These are phyloP conservation scores for Chironomus tentans DNA, from an alignment of 2,888 invertebrate species.

Conservation along the genomic window DNA sequence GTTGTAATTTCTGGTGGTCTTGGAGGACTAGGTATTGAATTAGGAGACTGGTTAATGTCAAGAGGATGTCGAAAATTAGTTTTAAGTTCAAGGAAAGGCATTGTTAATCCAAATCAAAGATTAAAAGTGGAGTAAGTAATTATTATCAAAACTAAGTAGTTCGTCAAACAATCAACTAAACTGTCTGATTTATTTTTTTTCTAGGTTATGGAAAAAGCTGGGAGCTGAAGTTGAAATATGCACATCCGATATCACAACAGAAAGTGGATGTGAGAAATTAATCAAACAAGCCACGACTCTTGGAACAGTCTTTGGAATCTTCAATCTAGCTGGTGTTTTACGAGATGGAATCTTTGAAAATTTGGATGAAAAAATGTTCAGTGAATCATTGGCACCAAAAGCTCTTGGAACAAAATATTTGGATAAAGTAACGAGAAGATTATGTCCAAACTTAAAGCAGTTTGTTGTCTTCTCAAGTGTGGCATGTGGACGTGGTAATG, in stretches of 20 bases:
- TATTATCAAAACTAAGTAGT: conserved; percentile 34
- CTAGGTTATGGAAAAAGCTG: conserved; percentile 50
- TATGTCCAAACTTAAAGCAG: conserved; percentile 52
- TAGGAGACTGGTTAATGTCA: conserved; percentile 75
- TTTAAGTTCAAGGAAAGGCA: conserved; percentile 69
- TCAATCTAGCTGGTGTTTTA: conserved; percentile 78
- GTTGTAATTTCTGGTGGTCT: conserved; percentile 70
- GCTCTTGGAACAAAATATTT: conserved; percentile 69
- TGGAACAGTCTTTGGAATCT: conserved; percentile 36
- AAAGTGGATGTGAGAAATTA: conserved; percentile 22
- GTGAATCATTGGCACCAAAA: conserved; percentile 64
- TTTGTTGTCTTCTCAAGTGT: conserved; percentile 91
- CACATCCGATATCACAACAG: neutral
- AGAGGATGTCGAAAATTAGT: conserved; percentile 72
- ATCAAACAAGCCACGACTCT: neutral
- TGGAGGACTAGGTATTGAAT: conserved; percentile 86
- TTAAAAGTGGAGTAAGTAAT: conserved; percentile 53
- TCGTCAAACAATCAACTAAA: neutral
- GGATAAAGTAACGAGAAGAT: conserved; percentile 54
- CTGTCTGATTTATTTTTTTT: too few species aligned
- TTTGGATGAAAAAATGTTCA: conserved; percentile 60
- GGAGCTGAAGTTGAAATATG: conserved; percentile 58
- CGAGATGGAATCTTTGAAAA: conserved; percentile 69
- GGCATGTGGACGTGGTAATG: conserved; percentile 83
- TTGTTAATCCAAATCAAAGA: conserved; percentile 73